These are phyloP conservation scores for Halyomorpha halys DNA, from an alignment of 1,140 invertebrate genomes.

Conservation along the genomic window DNA sequence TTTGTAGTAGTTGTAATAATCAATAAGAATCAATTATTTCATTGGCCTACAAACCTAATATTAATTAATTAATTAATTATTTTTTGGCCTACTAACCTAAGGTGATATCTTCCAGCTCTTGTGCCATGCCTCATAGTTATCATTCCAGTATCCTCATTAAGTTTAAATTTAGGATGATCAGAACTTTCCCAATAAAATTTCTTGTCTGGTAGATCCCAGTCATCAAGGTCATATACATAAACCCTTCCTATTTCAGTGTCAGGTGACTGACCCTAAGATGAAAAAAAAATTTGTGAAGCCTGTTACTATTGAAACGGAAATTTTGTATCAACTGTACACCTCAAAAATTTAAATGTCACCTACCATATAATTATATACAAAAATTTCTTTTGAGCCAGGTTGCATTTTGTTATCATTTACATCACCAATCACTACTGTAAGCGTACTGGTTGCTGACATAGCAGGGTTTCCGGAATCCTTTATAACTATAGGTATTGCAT, in stretches of 20 bases:
- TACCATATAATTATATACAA: constrained; percentile 88
- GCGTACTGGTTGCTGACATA: constrained; percentile 87
- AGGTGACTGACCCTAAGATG: constrained; percentile 68
- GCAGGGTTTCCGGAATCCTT: constrained; percentile 79
- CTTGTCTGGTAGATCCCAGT: constrained; percentile 95
- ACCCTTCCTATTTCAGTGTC: constrained; percentile 89
- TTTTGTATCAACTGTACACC: background rate
- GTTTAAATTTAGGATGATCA: constrained; percentile 71
- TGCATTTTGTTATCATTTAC: constrained; percentile 97
- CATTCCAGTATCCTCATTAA: constrained; percentile 87
- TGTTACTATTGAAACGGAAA: background rate
- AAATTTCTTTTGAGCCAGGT: constrained; percentile 89
- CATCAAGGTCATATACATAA: constrained; percentile 91
- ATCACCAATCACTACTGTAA: constrained; percentile 91
- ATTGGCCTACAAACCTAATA: no score
- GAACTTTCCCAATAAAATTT: constrained; percentile 85
- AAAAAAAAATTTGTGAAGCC: constrained; percentile 4
- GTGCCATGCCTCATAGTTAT: constrained; percentile 89
- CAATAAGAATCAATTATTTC: no score
- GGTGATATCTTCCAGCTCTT: constrained; percentile 70
- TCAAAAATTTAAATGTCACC: constrained; percentile 27
- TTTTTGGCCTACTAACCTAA: constrained; percentile 36
- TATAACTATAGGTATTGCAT: constrained; percentile 86
- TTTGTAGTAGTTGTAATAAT: no score
- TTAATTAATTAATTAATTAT: no score